These are phyloP conservation scores for Xiphophorus maculatus DNA, from an alignment of 2,113 vertebrate species.

Conservation along the genomic window DNA sequence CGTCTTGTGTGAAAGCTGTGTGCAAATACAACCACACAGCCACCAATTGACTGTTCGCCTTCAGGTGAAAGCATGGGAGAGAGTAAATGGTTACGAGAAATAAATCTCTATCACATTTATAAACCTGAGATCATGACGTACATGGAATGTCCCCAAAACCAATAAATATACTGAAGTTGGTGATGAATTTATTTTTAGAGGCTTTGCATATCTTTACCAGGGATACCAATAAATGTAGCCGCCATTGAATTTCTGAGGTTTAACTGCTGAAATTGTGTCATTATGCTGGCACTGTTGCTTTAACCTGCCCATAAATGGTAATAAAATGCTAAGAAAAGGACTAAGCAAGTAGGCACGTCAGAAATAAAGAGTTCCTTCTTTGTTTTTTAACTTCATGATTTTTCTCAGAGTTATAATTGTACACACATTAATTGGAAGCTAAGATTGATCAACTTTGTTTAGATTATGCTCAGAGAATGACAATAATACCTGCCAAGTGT, in stretches of 20 bases:
- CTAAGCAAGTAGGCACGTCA: neutral
- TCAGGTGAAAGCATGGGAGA: too few relatives aligned
- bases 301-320: neutral
- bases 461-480: neutral
- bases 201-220: too few relatives aligned
- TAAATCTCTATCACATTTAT: too few relatives aligned
- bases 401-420: neutral
- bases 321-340: neutral
- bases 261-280: neutral
- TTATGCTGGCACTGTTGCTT: neutral
- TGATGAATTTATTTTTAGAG: too few relatives aligned
- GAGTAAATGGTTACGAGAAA: too few relatives aligned
- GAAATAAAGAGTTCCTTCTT: neutral
- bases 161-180: too few relatives aligned
- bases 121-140: too few relatives aligned
- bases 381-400: neutral
- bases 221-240: too few relatives aligned
- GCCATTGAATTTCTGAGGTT: neutral
- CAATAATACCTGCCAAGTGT: neutral
- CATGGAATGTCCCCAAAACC: too few relatives aligned
- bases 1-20: too few relatives aligned
- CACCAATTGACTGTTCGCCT: too few relatives aligned
- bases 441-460: neutral
- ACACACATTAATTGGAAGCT: neutral
- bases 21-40: too few relatives aligned